These are phyloP conservation scores for Cyprinodon diabolis DNA, from an alignment of 2,797 vertebrate genomes.

Conservation along the genomic window DNA sequence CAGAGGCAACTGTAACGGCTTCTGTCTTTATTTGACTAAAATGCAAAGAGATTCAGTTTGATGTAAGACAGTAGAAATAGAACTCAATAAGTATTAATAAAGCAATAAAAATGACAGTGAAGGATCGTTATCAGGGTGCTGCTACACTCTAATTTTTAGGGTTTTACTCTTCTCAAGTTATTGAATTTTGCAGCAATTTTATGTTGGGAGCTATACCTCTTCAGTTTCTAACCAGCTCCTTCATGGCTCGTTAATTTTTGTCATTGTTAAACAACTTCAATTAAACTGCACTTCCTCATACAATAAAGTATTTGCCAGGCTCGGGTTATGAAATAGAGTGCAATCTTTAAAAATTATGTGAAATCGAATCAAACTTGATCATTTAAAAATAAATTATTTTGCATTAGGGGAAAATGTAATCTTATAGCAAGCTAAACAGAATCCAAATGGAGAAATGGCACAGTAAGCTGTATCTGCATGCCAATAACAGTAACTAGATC, in stretches of 20 bases:
- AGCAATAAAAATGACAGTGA: conserved; percentile 55
- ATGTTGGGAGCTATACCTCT: conserved; percentile 46
- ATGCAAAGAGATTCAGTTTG: conserved; percentile 63
- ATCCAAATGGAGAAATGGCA: neutral
- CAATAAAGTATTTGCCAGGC: conserved; percentile 35
- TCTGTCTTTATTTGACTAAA: conserved; percentile 66
- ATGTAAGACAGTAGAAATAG: conserved; percentile 60
- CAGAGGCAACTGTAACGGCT: conserved; percentile 42
- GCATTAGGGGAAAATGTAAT: conserved; percentile 25
- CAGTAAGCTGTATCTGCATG: conserved; percentile 30
- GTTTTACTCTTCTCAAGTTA: conserved; percentile 63
- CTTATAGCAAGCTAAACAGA: conserved; percentile 22
- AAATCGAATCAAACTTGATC: conserved; percentile 44
- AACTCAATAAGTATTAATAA: conserved; percentile 68
- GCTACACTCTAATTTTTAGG: conserved; percentile 48
- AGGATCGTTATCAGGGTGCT: conserved; percentile 66
- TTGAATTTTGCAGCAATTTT: conserved; percentile 64
- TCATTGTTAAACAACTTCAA: conserved; percentile 73
- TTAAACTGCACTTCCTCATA: conserved; percentile 63
- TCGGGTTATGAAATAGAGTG: conserved; percentile 25
- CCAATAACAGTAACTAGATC: conserved; percentile 27
- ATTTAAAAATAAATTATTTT: conserved; percentile 25
- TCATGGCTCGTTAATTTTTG: conserved; percentile 71
- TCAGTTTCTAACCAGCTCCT: conserved; percentile 51
- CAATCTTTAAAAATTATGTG: conserved; percentile 45